These are phyloP conservation scores for Brachionus plicatilis DNA, from an alignment of 1,140 invertebrate species.

Conservation along the genomic window DNA sequence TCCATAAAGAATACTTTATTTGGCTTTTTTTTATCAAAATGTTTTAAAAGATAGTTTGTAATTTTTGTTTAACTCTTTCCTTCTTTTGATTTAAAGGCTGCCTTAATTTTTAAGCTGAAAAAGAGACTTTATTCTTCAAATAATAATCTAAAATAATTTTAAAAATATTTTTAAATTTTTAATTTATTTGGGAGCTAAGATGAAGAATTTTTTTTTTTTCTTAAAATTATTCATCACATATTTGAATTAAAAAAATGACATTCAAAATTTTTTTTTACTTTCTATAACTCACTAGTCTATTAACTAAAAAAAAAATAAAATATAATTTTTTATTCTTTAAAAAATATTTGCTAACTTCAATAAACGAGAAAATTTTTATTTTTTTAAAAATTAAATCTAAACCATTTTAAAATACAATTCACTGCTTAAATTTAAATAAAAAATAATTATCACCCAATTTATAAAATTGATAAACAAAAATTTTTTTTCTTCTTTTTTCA, in stretches of 20 bases:
- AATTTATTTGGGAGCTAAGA: not conserved
- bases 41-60: not conserved
- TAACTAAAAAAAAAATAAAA: not conserved
- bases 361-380: not conserved
- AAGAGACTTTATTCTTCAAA: not conserved
- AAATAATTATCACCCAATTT: not conserved
- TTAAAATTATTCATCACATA: not conserved
- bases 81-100: not conserved
- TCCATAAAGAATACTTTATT: not conserved
- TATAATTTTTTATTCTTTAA: not conserved
- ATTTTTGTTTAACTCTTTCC: not conserved
- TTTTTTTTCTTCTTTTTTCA: not conserved
- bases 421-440: not conserved
- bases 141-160: not conserved
- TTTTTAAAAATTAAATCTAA: not conserved
- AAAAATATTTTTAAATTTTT: not conserved
- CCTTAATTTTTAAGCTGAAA: not conserved
- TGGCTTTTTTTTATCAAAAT: not conserved
- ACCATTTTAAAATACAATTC: not conserved
- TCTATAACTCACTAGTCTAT: not conserved
- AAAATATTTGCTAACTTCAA: not conserved
- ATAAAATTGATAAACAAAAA: not conserved
- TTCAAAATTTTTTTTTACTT: not conserved
- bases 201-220: not conserved
- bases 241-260: not conserved